Conservation (phyloP, 2,888 invertebrate genomes). For the Muscina levida region DNA sequence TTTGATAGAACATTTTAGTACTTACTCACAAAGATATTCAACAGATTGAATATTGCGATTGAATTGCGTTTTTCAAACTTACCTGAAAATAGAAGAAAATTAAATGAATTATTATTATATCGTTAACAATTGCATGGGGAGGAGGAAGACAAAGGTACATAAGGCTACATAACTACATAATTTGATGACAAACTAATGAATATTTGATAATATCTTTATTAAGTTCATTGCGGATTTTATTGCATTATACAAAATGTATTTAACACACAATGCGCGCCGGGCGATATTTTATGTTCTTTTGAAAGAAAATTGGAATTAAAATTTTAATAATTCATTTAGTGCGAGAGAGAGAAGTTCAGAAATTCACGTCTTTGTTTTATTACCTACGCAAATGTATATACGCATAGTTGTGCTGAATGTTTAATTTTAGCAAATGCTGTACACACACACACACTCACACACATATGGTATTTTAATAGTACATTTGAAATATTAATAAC, state of each 20-base stretch:
- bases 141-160: too few relatives aligned
- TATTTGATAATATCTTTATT: conserved; percentile 23
- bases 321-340: conserved; percentile 35
- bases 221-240: conserved; percentile 7
- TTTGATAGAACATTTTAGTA: too few relatives aligned
- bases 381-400: neutral
- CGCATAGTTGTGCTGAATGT: conserved; percentile 12
- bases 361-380: conserved; percentile 18
- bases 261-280: neutral
- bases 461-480: conserved; percentile 14
- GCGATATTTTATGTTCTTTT: neutral
- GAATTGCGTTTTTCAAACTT: too few relatives aligned
- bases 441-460: neutral
- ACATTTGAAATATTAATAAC: conserved; percentile 52
- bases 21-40: too few relatives aligned
- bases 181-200: conserved; percentile 8
- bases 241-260: neutral
- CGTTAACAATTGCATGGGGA: too few relatives aligned
- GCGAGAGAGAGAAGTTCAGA: conserved; percentile 25
- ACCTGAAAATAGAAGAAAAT: conserved; percentile 13
- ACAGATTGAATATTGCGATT: too few relatives aligned
- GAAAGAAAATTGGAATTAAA: conserved; percentile 23
- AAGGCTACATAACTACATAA: neutral
- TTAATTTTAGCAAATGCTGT: conserved; percentile 19
- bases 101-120: too few relatives aligned